Evolutionary conservation across 2,888 invertebrate species (phyloP).

Genomic region (Alviniconcha strummeri): DNA sequence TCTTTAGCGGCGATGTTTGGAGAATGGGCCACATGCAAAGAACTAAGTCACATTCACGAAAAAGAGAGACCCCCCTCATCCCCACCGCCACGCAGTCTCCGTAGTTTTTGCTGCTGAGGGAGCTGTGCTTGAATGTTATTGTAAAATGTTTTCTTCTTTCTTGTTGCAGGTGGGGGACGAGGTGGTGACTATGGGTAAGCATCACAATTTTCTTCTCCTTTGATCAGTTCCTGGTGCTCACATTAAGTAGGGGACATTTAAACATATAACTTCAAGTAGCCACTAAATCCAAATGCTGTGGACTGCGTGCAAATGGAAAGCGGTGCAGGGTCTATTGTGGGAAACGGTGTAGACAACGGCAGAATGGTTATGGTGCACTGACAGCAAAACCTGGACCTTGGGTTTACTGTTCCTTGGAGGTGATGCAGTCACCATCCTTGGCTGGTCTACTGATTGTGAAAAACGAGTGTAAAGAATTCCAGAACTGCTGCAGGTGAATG

Average conservation of each 20-base stretch:
- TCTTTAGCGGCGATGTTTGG: not conserved
- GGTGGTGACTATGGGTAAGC: conserved; percentile 40
- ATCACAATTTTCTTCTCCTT: not conserved
- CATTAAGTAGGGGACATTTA: not conserved
- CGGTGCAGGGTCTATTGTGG: not conserved
- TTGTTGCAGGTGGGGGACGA: conserved; percentile 38
- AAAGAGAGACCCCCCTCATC: no score
- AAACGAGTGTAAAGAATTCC: no score
- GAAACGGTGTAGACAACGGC: not conserved
- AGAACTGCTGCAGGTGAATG: no score
- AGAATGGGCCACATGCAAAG: no score
- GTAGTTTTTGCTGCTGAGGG: no score
- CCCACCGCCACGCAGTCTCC: no score
- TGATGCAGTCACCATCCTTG: not conserved
- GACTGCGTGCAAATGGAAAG: no score
- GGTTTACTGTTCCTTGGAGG: not conserved
- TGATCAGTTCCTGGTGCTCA: conserved; percentile 3
- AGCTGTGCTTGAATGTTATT: no score
- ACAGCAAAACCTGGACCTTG: not conserved
- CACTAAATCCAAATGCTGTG: no score
- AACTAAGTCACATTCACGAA: no score
- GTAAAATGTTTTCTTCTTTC: not conserved
- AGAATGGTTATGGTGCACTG: not conserved
- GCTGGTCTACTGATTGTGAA: no score
- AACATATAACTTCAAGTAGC: no score